These are phyloP conservation scores for Nibea albiflora DNA, from an alignment of 2,113 vertebrate genomes.

Conservation along the genomic window DNA sequence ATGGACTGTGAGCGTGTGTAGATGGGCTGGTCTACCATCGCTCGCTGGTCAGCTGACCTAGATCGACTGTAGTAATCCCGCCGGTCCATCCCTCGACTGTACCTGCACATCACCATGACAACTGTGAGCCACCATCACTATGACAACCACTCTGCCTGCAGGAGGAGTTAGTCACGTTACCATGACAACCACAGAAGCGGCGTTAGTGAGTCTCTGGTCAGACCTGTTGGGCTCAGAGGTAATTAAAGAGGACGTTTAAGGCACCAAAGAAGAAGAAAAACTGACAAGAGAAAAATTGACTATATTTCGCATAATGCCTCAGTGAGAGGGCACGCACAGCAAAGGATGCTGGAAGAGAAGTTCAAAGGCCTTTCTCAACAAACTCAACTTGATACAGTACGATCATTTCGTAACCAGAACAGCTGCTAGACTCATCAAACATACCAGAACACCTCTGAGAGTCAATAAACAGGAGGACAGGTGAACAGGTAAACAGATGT, in stretches of 20 bases:
- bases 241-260: neutral
- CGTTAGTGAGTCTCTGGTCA: neutral
- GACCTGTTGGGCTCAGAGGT: neutral
- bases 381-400: no score
- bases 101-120: constrained; percentile 90
- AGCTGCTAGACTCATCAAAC: neutral
- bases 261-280: neutral
- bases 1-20: constrained; percentile 92
- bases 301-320: constrained; percentile 12
- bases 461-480: no score
- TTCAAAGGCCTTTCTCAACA: neutral
- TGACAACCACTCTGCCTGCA: constrained; percentile 81
- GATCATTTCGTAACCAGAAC: neutral
- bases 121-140: constrained; percentile 54
- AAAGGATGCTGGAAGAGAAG: neutral
- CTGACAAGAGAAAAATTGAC: neutral
- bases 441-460: neutral
- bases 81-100: constrained; percentile 91
- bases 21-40: constrained; percentile 89
- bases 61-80: constrained; percentile 95
- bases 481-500: neutral
- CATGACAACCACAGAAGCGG: neutral
- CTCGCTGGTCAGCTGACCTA: constrained; percentile 93
- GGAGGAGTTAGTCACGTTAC: neutral
- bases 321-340: neutral